Evolutionary conservation across 2,888 invertebrate species (phyloP).

Genomic region (Ctena decussata): DNA sequence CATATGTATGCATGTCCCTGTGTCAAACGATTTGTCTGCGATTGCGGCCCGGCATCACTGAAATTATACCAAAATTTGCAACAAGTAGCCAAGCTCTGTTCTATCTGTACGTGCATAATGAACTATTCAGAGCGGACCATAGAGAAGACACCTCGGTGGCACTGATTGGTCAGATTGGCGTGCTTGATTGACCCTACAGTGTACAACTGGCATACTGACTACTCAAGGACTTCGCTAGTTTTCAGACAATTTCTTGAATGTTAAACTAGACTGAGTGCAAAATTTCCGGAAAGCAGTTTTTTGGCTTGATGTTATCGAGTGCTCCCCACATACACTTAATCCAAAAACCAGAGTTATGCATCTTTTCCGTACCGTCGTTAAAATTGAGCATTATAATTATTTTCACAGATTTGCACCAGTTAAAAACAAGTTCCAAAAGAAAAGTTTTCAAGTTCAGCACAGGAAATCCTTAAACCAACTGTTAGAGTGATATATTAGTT

Average conservation of each 20-base stretch:
- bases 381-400: background rate
- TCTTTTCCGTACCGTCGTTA: background rate
- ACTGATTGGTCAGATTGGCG: background rate
- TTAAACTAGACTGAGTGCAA: background rate
- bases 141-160: background rate
- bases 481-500: background rate
- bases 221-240: too few relatives aligned
- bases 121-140: too few relatives aligned
- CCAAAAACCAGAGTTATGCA: background rate
- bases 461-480: background rate
- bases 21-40: too few relatives aligned
- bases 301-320: background rate
- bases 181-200: background rate
- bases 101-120: too few relatives aligned
- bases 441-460: background rate
- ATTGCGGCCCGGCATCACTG: too few relatives aligned
- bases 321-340: background rate
- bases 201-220: too few relatives aligned
- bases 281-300: background rate
- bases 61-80: too few relatives aligned
- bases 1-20: too few relatives aligned
- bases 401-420: background rate
- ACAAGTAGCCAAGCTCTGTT: too few relatives aligned
- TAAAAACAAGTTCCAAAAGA: background rate
- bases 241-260: background rate